These are phyloP conservation scores for Agrenia bidenticulata DNA, from an alignment of 2,888 invertebrate genomes.

Conservation along the genomic window DNA sequence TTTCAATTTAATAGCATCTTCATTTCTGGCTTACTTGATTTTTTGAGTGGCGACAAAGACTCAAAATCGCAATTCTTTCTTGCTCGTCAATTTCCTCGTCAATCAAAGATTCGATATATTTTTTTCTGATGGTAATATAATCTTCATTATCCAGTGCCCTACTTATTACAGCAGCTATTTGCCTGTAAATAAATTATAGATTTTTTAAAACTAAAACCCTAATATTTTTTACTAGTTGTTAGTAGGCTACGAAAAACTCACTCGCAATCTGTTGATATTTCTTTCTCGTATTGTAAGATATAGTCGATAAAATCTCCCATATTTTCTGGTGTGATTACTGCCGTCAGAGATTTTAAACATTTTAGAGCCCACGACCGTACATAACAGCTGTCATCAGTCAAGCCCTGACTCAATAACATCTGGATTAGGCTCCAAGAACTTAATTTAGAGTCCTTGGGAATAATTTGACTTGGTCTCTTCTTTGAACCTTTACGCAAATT, in stretches of 20 bases:
- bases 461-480: not conserved
- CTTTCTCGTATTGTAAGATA: constrained; percentile 30
- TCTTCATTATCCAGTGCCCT: constrained; percentile 23
- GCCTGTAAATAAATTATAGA: constrained; percentile 28
- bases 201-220: not conserved
- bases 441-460: not conserved
- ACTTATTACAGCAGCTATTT: constrained; percentile 30
- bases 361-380: constrained; percentile 37
- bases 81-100: not conserved
- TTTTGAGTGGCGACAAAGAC: not conserved
- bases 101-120: not conserved
- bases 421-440: constrained; percentile 28
- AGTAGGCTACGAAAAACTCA: too few species aligned
- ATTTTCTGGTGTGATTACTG: not conserved
- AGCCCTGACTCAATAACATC: constrained; percentile 38
- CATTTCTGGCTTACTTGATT: not conserved
- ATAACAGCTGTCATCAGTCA: constrained; percentile 36
- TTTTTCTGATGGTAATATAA: not conserved
- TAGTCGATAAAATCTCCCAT: not conserved
- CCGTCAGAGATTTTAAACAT: constrained; percentile 39
- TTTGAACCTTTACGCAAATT: not conserved
- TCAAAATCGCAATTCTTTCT: not conserved
- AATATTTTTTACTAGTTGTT: too few species aligned
- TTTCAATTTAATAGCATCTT: not conserved
- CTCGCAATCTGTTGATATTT: constrained; percentile 47